Base-by-base conservation (phyloP, 2,888 invertebrate species). In the Hydropsyche betteni region DNA sequence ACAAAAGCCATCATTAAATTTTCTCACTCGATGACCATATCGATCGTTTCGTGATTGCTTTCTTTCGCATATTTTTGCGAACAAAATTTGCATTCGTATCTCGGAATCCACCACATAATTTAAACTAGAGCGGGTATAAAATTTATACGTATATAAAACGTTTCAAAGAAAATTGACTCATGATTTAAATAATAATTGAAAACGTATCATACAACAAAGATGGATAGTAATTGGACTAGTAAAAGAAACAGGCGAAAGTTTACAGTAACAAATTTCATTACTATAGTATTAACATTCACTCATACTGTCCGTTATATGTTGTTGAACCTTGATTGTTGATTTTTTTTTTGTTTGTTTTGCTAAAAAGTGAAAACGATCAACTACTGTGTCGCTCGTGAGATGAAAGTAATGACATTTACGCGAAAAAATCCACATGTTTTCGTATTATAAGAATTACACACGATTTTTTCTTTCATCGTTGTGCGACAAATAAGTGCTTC, bases 1-100 rank as follows among this genome's bases (percentile, higher is more conserved):
- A 58, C 24, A 58, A 58, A 58, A 58, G 24, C 58, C 58, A 58
- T 58, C 58, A 58, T 58, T 58, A 58, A 53, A 58, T 58, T 58
- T 58, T 58, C 58, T 58, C 14, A 24, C 24, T 16, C 58, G 58
- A 24, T 8, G 58, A 24, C 24, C 14, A 24, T 58, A 8, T 14
- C 58, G 16, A 16, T 58, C 58, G 58, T 16, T 16, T 16, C 16
- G 58, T 24, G 8, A 58, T 16, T 58, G 58, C 58, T 16, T 58
- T 16, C 58, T 58, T 58, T 8, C 12, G 53, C 12, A 12, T 16
- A 53, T 53, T 58, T 53, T 58, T 16, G 24, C 5, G 24, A 16
- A 24, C 8, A 0, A 58, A 58, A 58, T 58, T 58, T 16, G 58
- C 58, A 8, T 58, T 58, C 8, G 58, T 53, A 16, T 58, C 24